Percentiles rank a stretch among this genome's conserved stretches.
These are phyloP conservation scores for Lithophane leautieri DNA, from an alignment of 2,888 invertebrate species.

Conservation along the genomic window DNA sequence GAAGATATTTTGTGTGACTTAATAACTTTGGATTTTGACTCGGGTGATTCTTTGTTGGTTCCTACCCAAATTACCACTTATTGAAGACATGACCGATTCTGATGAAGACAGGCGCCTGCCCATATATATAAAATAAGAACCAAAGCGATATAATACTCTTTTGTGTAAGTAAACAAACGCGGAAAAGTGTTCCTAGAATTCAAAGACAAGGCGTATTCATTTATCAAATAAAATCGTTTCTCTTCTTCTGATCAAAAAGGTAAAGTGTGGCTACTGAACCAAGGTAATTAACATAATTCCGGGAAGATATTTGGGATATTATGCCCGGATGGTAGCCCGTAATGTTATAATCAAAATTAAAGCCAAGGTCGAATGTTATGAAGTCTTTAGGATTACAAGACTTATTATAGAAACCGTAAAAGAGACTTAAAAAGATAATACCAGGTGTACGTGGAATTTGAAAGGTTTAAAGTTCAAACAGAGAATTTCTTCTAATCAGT, in stretches of 20 bases:
- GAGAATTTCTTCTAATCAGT: constrained; percentile 26
- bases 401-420: background rate
- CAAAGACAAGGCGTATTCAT: constrained; percentile 20
- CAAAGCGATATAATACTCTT: background rate
- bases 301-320: constrained; percentile 51
- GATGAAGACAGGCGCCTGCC: too few species aligned
- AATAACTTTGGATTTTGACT: too few species aligned
- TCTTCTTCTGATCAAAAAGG: constrained; percentile 22
- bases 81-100: too few species aligned
- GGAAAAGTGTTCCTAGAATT: background rate
- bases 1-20: too few species aligned
- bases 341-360: constrained; percentile 55
- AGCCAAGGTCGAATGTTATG: constrained; percentile 49
- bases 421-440: background rate
- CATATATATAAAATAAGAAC: background rate
- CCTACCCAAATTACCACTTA: too few species aligned
- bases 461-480: background rate
- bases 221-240: constrained; percentile 9
- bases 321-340: constrained; percentile 19
- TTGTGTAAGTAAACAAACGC: background rate
- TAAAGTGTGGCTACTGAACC: constrained; percentile 27
- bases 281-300: constrained; percentile 56
- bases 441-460: background rate
- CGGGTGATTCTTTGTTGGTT: too few species aligned
- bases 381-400: constrained; percentile 16